Conservation (phyloP, 2,113 vertebrate species). For the Clupea harengus region DNA sequence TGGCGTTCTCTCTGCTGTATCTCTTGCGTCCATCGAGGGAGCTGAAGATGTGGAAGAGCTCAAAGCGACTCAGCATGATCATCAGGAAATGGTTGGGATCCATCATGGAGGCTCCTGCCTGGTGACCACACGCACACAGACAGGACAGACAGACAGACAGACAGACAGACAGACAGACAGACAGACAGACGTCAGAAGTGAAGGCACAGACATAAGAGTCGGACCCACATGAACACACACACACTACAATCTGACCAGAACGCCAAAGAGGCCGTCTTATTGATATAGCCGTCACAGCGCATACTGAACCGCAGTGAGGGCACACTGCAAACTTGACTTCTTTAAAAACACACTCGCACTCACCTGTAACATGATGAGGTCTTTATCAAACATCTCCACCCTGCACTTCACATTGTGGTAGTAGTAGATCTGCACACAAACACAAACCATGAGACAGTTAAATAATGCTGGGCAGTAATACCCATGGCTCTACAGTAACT, state of each 20-base stretch:
- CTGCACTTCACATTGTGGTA: slow-evolving; percentile 98
- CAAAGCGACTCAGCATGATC: slow-evolving; percentile 93
- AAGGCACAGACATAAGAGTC: too few species aligned
- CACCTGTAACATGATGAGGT: slow-evolving; percentile 93
- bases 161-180: not conserved
- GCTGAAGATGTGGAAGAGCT: slow-evolving; percentile 93
- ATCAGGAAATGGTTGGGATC: slow-evolving; percentile 98
- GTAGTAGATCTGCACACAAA: slow-evolving; percentile 87
- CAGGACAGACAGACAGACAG: not conserved
- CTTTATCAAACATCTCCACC: slow-evolving; percentile 98
- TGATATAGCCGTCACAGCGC: too few species aligned
- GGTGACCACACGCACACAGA: slow-evolving; percentile 37
- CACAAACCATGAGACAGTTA: not conserved
- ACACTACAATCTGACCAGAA: too few species aligned
- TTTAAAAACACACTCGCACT: slow-evolving; percentile 19
- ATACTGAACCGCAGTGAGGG: too few species aligned
- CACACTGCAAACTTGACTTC: not conserved
- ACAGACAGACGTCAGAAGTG: not conserved
- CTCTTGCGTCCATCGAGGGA: slow-evolving; percentile 87
- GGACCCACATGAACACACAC: too few species aligned
- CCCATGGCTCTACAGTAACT: not conserved
- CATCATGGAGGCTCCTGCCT: slow-evolving; percentile 98
- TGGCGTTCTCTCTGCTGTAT: slow-evolving; percentile 81
- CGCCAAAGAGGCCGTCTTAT: too few species aligned
- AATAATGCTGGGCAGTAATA: not conserved